Conservation (phyloP, 2,797 vertebrate genomes). For the Phylloscopus collybita region DNA sequence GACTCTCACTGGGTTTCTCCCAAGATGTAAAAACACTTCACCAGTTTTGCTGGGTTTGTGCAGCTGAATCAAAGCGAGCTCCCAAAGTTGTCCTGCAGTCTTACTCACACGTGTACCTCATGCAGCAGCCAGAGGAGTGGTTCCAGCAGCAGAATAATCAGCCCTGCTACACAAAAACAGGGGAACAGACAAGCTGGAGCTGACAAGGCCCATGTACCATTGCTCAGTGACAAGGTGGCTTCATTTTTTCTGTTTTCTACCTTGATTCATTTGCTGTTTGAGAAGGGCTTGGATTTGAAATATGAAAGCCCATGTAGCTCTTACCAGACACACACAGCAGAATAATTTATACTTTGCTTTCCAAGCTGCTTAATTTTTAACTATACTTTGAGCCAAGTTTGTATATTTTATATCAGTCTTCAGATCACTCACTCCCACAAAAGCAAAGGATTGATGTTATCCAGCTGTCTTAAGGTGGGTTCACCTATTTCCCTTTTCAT, state of each 20-base stretch:
- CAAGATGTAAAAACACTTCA: background rate
- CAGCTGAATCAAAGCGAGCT: background rate
- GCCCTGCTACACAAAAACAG: background rate
- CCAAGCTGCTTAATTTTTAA: slow-evolving; percentile 52
- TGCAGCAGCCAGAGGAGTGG: background rate
- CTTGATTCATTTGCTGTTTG: background rate
- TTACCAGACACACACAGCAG: background rate
- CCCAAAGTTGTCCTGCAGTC: background rate
- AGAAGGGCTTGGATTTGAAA: background rate
- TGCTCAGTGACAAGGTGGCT: background rate
- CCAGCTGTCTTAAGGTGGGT: background rate
- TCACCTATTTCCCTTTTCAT: background rate
- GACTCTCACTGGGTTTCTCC: background rate
- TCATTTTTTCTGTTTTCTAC: background rate
- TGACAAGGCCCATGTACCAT: background rate
- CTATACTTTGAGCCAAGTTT: background rate
- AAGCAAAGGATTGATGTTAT: background rate
- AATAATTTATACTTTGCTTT: slow-evolving; percentile 52
- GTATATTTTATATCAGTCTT: slow-evolving; percentile 20
- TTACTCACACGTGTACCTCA: background rate
- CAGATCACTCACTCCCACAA: background rate
- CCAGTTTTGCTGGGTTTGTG: background rate
- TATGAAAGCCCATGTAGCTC: background rate
- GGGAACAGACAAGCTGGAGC: background rate
- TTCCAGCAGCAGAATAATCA: background rate